Evolutionary conservation across 2,797 vertebrate species (phyloP), one percentile per base, ranked within the genome.

Genomic region (Rhabdophis nuchalis): DNA sequence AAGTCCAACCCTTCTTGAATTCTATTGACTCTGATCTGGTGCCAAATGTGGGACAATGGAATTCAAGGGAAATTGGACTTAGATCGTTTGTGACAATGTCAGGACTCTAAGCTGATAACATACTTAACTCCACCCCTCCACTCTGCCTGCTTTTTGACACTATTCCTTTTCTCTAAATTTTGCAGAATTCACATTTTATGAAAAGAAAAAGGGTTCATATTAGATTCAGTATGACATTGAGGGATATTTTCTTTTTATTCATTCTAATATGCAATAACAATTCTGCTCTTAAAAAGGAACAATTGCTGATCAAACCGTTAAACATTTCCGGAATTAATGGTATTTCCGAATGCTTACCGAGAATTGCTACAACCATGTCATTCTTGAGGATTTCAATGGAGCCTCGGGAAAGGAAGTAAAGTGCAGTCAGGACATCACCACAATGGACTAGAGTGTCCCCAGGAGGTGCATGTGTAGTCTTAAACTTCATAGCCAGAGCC

Each of bases 381-480:
- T 99, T 99, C 96, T 98, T 99, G 87, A 99, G 98, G 95, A 99
- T 99, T 98, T 99, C 99, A 77, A 99, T 99, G 85, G 99, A 99
- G 36, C 99, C 99, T 68, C 99, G 98, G 85, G 99, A 99, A 92
- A 99, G 96, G 96, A 99, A 99, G 96, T 99, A 99, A 91, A 99
- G 98, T 14, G 99, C 98, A 0, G 99, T 99, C 92, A 99, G 98
- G 86, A 99, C 98, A 64, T 99, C 99, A 46, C 99, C 99, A 90
- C 97, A 96, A 96, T 99, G 99, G 92, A 99, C 99, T 91, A 99
- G 97, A 27, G 99, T 99, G 96, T 99, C 99, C 95, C 99, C 99
- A 46, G 99, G 99, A 92, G 99, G 99, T 29, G 99, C 98, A 16
- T 99, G 99, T 56, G 99, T 99, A 87, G 98, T 99, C 96, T 98